Base-by-base conservation (phyloP, 2,888 invertebrate species). In the Cosmia pyralina region DNA sequence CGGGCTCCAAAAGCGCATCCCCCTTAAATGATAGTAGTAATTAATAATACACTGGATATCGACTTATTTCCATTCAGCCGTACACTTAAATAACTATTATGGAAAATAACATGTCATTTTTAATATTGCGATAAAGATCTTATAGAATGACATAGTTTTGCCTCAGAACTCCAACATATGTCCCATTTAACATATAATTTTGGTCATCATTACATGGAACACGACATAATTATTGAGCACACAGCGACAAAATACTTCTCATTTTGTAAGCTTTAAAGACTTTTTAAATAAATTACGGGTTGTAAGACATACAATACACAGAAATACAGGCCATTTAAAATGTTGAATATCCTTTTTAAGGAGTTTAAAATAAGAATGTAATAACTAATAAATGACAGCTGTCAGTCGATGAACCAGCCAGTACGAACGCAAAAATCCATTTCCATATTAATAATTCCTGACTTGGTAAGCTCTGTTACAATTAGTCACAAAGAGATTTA, bases 301-400 rank as follows among this genome's bases (percentile, higher is more conserved):
- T 81, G 58, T 48, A 68, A 28, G 28, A 10, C 28, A 22, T 34
- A 67, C 38, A 73, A 74, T 63, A 52, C 38, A 73, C 44, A 50
- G 28, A 63, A 80, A 76, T 74, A 64, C 64, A 48, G 52, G 75
- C 81, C 76, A 76, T 58, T 80, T 75, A 75, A n/a, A 44, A 44
- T 22, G 41, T 5, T 41, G 41, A 8, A 41, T 41, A 41, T 41
- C 15, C 6, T 71, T 75, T 69, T 59, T 41, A 19, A 34, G n/a
- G 34, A 41, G 17, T 58, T 50, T 59, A 17, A 69, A 75, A 75
- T 19, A 59, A 19, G 19, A 70, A 78, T 34, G 15, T 55, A n/a
- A n/a, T 53, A 41, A 41, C 41, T 41, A 41, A 8, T 41, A 41
- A 41, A 41, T 60, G 59, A 72, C 72, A 58, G 57, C 41, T 77